Conservation (phyloP, 2,113 vertebrate genomes). For the Thryonomys swinderianus region DNA sequence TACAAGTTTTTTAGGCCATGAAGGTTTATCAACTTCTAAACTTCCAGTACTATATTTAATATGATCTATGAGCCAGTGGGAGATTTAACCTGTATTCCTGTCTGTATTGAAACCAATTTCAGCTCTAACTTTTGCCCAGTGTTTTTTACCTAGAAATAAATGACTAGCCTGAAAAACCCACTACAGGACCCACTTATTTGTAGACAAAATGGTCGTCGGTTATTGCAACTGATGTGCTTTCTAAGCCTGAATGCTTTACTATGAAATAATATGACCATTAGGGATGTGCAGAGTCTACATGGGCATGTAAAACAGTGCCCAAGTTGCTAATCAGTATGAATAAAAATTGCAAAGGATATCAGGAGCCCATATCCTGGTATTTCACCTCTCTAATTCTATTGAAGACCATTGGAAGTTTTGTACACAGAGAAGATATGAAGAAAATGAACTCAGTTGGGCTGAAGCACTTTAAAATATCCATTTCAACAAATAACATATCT, state of each 20-base stretch:
- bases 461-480: not conserved
- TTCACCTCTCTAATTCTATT: not conserved
- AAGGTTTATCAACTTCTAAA: not conserved
- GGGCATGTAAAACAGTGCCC: not conserved
- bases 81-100: not conserved
- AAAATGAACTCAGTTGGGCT: not conserved
- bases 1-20: not conserved
- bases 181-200: not conserved
- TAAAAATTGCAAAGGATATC: not conserved
- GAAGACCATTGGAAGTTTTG: not conserved
- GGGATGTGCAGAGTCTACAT: not conserved
- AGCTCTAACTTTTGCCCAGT: not conserved
- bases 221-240: constrained; percentile 20
- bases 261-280: constrained; percentile 28
- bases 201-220: not conserved
- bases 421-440: not conserved
- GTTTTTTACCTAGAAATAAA: constrained; percentile 45
- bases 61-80: not conserved
- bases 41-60: not conserved
- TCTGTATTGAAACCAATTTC: not conserved
- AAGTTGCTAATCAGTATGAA: not conserved
- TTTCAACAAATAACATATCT: not conserved
- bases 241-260: constrained; percentile 30
- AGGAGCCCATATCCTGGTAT: not conserved
- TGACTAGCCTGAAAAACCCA: not conserved